Conservation (phyloP, 1,140 invertebrate genomes). For the Lineus longissimus region DNA sequence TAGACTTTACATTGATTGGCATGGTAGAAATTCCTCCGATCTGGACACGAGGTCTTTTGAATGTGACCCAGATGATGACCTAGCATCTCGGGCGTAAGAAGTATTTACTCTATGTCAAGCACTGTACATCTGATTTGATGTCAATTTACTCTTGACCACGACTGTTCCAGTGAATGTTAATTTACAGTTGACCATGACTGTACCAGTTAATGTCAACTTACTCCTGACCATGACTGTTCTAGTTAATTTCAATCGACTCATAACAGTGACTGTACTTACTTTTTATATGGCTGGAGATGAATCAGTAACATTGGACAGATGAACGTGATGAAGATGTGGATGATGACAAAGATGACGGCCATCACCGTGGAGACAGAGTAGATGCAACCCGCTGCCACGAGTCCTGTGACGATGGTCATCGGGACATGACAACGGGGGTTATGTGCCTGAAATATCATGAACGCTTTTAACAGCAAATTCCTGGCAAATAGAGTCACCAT, state of each 20-base stretch:
- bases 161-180: no score
- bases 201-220: neutral
- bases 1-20: neutral
- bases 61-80: no score
- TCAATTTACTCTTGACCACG: no score
- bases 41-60: neutral
- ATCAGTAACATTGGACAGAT: conserved; percentile 77
- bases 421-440: conserved; percentile 30
- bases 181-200: no score
- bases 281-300: conserved; percentile 77
- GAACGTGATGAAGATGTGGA: conserved; percentile 55
- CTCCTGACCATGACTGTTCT: neutral
- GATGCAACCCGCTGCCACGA: conserved; percentile 26
- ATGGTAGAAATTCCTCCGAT: neutral
- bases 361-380: conserved; percentile 58
- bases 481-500: neutral
- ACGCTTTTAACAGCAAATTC: neutral
- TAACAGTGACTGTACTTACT: conserved; percentile 51
- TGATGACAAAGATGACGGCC: conserved; percentile 51
- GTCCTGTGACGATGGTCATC: conserved; percentile 32
- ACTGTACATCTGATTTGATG: no score
- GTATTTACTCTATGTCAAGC: no score
- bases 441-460: conserved; percentile 29
- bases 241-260: neutral
- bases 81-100: no score